Evolutionary conservation across 92 coral and sea anemone genomes (phyloP), one percentile per base, ranked within the genome.

Genomic region (Pocillopora meandrina): DNA sequence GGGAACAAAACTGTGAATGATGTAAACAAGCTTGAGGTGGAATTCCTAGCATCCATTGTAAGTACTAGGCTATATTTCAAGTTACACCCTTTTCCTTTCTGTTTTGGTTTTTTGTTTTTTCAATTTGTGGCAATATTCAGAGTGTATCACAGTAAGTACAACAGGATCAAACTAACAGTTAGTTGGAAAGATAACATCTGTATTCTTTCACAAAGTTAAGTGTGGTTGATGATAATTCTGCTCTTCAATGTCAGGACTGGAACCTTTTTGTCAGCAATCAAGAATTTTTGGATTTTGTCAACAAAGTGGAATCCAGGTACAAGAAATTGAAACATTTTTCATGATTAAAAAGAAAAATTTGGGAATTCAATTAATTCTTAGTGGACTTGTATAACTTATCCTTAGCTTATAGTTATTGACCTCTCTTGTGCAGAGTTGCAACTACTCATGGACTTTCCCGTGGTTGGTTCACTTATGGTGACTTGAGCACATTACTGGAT

Each of bases 211-310:
- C 18, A 68, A 34, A 15, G 8, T 68, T 14, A 67, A 23, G 21
- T 66, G 26, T 66, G 42, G 10, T 11, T 65, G 71, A 13, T 65
- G 42, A 65, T 64, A 26, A 58, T 19, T 42, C 13, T 33, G 7
- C 14, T 72, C 23, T 31, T 21, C 68, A 34, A 14, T 42, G 52
- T 42, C 42, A 96, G 99, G 99, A 93, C 83, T 96, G 99, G 99
- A 96, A 85, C 75, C 94, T 97, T 60, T 97, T 97, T 65, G 86
- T 97, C 31, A 94, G 96, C 87, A 87, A 85, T 65, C 87, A 89
- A n/a, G 99, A 97, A 67, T 97, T 97, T 86, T 77, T 88, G n/a
- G 83, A 81, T 56, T 97, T 97, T 94, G 98, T 97, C 71, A 94
- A 92, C 82, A 95, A 88, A 79, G 92, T 97, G 77, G 99, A 97